A percentile compares a stretch with the other conserved stretches of the same genome.
These are phyloP conservation scores for Drymodes brunneopygia DNA, from an alignment of 2,113 vertebrate genomes.

Conservation along the genomic window DNA sequence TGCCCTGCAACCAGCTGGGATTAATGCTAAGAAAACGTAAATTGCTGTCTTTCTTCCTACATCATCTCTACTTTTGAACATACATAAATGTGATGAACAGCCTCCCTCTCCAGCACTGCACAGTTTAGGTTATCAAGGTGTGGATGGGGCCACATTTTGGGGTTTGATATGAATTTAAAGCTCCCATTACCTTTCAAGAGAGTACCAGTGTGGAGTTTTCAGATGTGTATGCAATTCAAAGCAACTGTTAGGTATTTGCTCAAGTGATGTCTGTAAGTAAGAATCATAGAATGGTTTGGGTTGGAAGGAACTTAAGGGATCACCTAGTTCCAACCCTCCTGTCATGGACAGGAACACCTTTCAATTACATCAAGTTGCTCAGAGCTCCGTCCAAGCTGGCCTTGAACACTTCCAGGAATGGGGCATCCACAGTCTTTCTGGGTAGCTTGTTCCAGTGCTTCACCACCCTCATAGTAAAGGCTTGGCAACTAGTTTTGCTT, in stretches of 20 bases:
- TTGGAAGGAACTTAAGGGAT: neutral
- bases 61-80: neutral
- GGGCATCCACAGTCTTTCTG: neutral
- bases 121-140: fast-evolving
- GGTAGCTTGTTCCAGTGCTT: neutral
- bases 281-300: neutral
- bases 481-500: neutral
- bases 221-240: neutral
- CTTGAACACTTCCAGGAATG: neutral
- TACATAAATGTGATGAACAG: neutral
- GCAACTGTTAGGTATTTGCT: neutral
- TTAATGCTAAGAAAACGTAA: neutral
- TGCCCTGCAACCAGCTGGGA: neutral
- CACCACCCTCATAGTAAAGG: neutral
- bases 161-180: neutral
- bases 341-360: neutral
- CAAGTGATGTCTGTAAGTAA: neutral
- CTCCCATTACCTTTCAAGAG: neutral
- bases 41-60: neutral
- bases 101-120: neutral
- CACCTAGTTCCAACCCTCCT: neutral
- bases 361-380: neutral
- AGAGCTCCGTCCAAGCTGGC: neutral
- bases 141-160: neutral
- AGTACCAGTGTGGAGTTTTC: neutral